Evolutionary conservation across 2,113 vertebrate species (phyloP), one percentile per base, ranked within the genome.

Genomic region (Tragelaphus scriptus): DNA sequence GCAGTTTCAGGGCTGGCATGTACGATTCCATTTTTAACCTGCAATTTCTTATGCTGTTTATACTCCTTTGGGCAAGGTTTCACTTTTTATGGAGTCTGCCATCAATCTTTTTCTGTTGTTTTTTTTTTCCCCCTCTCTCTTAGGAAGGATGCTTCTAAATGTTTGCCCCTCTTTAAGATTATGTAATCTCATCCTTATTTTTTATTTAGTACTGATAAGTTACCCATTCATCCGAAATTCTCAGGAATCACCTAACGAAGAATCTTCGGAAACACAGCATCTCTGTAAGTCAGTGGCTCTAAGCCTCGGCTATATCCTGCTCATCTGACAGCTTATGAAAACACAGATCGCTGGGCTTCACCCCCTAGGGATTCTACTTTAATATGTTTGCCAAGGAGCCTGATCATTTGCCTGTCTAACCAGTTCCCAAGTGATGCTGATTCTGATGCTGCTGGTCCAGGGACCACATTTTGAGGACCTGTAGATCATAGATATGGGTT

Each of bases 41-140:
- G 36, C 7, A 40, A 21, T 80, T 91, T 36, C 28, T 56, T 55
- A 25, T 25, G 89, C 81, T 11, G 13, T 88, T 61, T 88, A 26
- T 53, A 40, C 75, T 44, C 47, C 44, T 85, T 90, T n/a, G 91
- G 91, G 55, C 6, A 40, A 82, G n/a, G 32, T 17, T 88, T 84
- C 56, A 26, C 90, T 79, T 61, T 95, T 68, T 96, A 36, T 90
- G 44, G 56, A 26, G 82, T 53, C 11, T 21, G 75, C 75, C 11
- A 26, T 94, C 53, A 79, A 0, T 94, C 16, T 12, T 84, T 89
- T 82, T 51, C 12, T 14, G 51, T 55, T 32, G n/a, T 12, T 49
- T 12, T 49, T 36, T n/a, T 68, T 11, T 30, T 1, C 2, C 2
- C 8, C 32, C 0, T 87, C 14, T 88, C 6, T 53, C 6, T 89